Conservation (phyloP, 2,797 vertebrate species). For the Coendou prehensilis region DNA sequence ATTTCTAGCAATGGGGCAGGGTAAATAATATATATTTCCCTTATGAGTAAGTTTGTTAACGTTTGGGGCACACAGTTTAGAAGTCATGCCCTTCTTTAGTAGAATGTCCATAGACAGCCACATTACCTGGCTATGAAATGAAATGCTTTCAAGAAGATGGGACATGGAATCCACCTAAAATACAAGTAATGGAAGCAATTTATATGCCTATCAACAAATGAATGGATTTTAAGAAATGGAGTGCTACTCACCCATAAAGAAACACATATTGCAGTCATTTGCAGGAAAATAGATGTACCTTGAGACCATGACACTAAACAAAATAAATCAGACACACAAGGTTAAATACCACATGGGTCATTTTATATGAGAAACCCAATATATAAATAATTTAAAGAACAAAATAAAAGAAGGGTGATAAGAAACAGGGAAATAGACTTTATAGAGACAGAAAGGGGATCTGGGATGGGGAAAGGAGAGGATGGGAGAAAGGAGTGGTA, state of each 20-base stretch:
- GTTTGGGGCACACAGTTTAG: background rate
- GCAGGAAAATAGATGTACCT: background rate
- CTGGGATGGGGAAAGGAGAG: background rate
- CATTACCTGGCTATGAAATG: background rate
- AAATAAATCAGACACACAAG: background rate
- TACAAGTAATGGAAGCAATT: background rate
- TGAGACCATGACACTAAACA: background rate
- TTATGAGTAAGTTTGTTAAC: background rate
- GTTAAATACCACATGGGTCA: background rate
- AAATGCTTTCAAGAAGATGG: conserved; percentile 11
- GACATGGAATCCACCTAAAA: background rate
- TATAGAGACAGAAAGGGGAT: background rate
- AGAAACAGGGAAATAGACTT: background rate
- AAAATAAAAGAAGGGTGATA: background rate
- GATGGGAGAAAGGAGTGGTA: background rate
- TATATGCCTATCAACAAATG: background rate
- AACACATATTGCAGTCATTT: background rate
- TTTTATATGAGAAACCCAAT: background rate
- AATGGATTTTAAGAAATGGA: background rate
- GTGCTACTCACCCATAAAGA: background rate
- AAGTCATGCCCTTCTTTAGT: background rate
- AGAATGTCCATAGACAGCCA: background rate
- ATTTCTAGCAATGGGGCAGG: background rate
- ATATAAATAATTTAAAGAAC: background rate
- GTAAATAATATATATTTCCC: background rate